phyloP scores from a whole-genome alignment of 2,888 invertebrate genomes.

The Phymatocera aterrima region DNA sequence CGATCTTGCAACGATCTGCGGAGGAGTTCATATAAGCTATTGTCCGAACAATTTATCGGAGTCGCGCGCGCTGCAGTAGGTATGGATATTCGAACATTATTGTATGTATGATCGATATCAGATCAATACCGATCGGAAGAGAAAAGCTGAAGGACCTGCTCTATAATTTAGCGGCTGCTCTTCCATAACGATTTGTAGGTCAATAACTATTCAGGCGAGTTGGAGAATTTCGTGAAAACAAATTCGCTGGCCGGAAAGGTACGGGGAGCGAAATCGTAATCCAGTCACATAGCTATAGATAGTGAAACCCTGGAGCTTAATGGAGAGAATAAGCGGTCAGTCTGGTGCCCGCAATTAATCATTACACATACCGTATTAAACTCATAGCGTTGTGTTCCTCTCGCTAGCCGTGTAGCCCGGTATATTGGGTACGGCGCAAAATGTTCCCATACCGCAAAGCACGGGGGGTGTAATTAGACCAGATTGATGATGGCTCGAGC shows the following conservation, averaged over 20 bases:
- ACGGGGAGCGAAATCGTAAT: slow-evolving; percentile 7
- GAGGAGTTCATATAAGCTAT: too few species aligned
- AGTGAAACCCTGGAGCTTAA: slow-evolving; percentile 5
- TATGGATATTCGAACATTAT: too few species aligned
- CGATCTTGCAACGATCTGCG: too few species aligned
- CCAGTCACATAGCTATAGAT: background rate
- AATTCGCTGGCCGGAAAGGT: background rate
- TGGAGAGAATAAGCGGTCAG: slow-evolving; percentile 38
- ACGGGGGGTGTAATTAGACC: background rate
- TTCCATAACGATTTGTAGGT: too few species aligned
- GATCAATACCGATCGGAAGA: too few species aligned
- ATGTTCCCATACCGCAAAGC: background rate
- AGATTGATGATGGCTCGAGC: background rate
- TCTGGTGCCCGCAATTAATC: slow-evolving; percentile 29
- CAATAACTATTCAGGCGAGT: background rate
- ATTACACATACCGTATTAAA: background rate
- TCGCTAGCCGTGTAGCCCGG: background rate
- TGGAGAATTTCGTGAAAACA: background rate
- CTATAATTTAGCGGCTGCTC: too few species aligned
- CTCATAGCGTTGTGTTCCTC: background rate
- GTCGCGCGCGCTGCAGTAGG: too few species aligned
- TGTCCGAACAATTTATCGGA: too few species aligned
- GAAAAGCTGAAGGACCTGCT: too few species aligned
- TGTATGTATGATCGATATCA: too few species aligned
- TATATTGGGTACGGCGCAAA: background rate